Percentiles rank a stretch among this genome's conserved stretches.
These are phyloP conservation scores for Mesembrinibis cayennensis DNA, from an alignment of 2,113 vertebrate genomes.

Conservation along the genomic window DNA sequence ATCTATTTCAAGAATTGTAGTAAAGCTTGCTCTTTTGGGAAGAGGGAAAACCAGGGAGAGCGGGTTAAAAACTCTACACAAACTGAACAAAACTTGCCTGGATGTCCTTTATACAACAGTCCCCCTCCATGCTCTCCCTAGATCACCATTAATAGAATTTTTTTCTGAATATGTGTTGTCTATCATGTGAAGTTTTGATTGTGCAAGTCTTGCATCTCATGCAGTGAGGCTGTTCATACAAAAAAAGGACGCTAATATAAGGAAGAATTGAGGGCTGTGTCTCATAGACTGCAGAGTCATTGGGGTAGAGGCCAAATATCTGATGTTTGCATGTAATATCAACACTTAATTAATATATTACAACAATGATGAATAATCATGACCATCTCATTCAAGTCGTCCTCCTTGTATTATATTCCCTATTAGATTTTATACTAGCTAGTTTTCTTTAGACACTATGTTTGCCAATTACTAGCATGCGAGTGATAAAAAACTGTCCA, in stretches of 20 bases:
- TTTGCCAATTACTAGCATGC: background rate
- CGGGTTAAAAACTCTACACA: background rate
- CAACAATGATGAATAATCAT: background rate
- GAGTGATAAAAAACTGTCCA: background rate
- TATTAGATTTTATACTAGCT: background rate
- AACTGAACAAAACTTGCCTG: background rate
- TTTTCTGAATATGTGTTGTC: background rate
- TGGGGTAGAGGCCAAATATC: background rate
- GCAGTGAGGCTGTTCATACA: rapidly evolving
- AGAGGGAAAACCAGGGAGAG: background rate
- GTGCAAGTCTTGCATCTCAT: background rate
- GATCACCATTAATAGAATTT: background rate
- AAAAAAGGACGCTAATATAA: background rate
- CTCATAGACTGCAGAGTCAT: background rate
- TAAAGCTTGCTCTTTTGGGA: background rate
- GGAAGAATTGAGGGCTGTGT: background rate
- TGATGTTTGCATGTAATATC: background rate
- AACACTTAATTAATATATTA: background rate
- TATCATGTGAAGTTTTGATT: background rate
- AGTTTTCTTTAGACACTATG: background rate
- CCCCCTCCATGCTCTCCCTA: background rate
- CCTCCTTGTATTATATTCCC: background rate
- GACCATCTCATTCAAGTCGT: background rate
- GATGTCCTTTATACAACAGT: background rate
- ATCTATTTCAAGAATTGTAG: background rate